phyloP scores from a whole-genome alignment of 2,888 invertebrate species.

The Dusona sp. region DNA sequence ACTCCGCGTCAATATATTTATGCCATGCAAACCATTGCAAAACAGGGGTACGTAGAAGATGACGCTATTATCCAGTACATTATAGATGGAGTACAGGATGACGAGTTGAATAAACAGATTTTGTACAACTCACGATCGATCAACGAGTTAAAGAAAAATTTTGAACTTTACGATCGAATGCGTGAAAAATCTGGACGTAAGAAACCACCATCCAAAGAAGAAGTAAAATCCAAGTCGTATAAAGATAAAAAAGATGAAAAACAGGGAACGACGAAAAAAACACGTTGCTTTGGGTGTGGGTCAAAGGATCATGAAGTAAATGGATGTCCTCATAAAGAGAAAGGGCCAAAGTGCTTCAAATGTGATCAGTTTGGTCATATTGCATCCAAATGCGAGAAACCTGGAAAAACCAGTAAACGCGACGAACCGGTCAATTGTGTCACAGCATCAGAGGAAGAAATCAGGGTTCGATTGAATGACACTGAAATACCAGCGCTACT shows the following conservation, averaged over 20 bases:
- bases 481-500: slow-evolving; percentile 55
- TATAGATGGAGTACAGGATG: not conserved
- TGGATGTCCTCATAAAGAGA: slow-evolving; percentile 50
- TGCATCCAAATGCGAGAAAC: slow-evolving; percentile 27
- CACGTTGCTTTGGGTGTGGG: slow-evolving; percentile 53
- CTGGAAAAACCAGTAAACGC: slow-evolving; percentile 2
- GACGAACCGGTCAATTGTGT: slow-evolving; percentile 19
- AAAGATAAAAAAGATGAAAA: slow-evolving; percentile 14
- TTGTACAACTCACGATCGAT: not conserved
- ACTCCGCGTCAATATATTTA: not conserved
- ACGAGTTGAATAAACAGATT: slow-evolving; percentile 10
- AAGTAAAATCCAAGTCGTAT: not conserved
- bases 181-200: not conserved
- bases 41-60: not conserved
- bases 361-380: slow-evolving; percentile 48
- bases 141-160: slow-evolving; percentile 19
- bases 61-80: not conserved
- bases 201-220: not conserved
- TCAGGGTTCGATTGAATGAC: slow-evolving; percentile 25
- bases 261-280: slow-evolving; percentile 19
- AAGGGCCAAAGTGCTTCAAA: slow-evolving; percentile 60
- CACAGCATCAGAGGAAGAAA: not conserved
- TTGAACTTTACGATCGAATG: slow-evolving; percentile 14
- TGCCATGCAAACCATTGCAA: not conserved
- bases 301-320: slow-evolving; percentile 47